Evolutionary conservation across 2,888 invertebrate genomes (phyloP).

Genomic region (Zygogramma bicolorata): DNA sequence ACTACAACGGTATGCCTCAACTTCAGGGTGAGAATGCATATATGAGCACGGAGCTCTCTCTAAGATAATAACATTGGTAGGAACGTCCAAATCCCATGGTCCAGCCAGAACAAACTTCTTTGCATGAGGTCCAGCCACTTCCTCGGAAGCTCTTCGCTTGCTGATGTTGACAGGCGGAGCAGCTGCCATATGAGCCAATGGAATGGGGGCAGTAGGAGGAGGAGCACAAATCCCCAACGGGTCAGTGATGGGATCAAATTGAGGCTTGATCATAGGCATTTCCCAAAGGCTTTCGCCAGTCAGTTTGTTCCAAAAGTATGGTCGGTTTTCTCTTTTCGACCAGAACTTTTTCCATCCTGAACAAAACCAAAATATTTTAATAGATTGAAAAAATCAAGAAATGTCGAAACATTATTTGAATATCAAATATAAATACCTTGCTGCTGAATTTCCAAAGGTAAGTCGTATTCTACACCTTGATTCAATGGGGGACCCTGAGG

Average conservation of each 20-base stretch:
- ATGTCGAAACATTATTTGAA: too few species aligned
- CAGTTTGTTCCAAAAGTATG: constrained; percentile 96
- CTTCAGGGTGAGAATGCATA: constrained; percentile 94
- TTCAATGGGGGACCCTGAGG: constrained; percentile 72
- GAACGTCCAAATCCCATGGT: constrained; percentile 95
- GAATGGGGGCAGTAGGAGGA: constrained; percentile 42
- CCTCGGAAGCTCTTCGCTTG: constrained; percentile 85
- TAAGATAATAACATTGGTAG: constrained; percentile 90
- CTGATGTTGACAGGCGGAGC: constrained; percentile 70
- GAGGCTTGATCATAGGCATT: constrained; percentile 84
- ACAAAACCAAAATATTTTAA: not conserved
- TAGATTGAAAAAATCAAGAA: not conserved
- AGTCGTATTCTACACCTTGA: constrained; percentile 65
- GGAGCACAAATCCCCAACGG: constrained; percentile 55
- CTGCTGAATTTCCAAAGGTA: constrained; percentile 79
- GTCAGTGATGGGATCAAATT: constrained; percentile 87
- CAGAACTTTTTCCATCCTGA: constrained; percentile 90
- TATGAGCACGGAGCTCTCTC: constrained; percentile 88
- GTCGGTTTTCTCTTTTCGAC: constrained; percentile 94
- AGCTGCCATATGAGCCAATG: constrained; percentile 48
- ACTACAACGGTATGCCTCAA: constrained; percentile 78
- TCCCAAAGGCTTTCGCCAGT: constrained; percentile 98
- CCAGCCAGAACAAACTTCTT: constrained; percentile 82
- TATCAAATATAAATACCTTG: constrained; percentile 73
- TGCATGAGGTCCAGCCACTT: constrained; percentile 75